Conservation (phyloP, 2,113 vertebrate genomes). For the Semicossyphus pulcher region DNA sequence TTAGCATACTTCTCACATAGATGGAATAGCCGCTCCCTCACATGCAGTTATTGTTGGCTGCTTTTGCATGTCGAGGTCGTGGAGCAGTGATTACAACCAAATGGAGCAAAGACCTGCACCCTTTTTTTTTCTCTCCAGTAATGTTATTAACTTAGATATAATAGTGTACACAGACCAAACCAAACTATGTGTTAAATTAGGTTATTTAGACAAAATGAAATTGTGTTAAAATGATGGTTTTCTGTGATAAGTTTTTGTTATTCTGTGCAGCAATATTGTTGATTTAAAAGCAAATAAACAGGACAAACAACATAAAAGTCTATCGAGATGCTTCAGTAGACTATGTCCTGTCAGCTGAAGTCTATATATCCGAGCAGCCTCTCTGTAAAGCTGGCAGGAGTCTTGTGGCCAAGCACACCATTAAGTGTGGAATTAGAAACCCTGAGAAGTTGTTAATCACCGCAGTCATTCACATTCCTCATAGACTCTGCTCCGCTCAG, state of each 20-base stretch:
- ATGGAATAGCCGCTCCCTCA: slow-evolving; percentile 40
- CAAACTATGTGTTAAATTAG: neutral
- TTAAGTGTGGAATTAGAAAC: slow-evolving; percentile 75
- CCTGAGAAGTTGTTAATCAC: slow-evolving; percentile 77
- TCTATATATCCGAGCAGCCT: slow-evolving; percentile 32
- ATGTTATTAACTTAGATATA: too few relatives aligned
- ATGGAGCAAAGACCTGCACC: slow-evolving; percentile 19
- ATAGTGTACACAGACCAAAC: too few relatives aligned
- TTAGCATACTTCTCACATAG: slow-evolving; percentile 41
- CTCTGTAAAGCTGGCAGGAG: slow-evolving; percentile 46
- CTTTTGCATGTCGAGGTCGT: slow-evolving; percentile 26
- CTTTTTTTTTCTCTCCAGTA: neutral
- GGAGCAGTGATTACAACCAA: slow-evolving; percentile 40
- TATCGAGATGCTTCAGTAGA: slow-evolving; percentile 18
- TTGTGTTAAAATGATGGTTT: neutral
- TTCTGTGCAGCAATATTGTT: neutral
- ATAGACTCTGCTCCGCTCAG: slow-evolving; percentile 60
- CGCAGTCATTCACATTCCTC: slow-evolving; percentile 73
- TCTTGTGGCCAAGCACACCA: slow-evolving; percentile 59
- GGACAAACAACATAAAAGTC: slow-evolving; percentile 1
- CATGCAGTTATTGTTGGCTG: slow-evolving; percentile 31
- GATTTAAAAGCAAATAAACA: neutral
- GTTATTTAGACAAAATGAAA: neutral
- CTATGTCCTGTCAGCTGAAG: slow-evolving; percentile 29
- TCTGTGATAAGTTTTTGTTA: neutral